Evolutionary conservation across 2,888 invertebrate species (phyloP).

Genomic region (Andricus curvator): DNA sequence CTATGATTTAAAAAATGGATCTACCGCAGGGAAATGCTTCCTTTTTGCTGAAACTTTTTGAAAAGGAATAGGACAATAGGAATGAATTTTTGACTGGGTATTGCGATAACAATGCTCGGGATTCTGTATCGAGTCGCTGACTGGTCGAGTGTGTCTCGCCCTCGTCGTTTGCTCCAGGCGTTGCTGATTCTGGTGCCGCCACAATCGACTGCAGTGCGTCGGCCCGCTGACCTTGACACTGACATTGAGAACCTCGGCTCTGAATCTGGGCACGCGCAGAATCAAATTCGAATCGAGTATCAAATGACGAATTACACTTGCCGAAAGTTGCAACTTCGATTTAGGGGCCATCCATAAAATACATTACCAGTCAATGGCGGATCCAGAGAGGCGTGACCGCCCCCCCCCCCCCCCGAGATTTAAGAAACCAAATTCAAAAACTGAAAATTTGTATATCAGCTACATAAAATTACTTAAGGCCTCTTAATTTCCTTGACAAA

Average conservation of each 20-base stretch:
- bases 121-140: conserved; percentile 58
- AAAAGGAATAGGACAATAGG: not conserved
- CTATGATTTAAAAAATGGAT: not conserved
- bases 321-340: not conserved
- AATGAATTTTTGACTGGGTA: not conserved
- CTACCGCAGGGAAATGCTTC: not conserved
- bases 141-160: conserved; percentile 48
- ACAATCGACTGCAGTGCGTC: conserved; percentile 68
- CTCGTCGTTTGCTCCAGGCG: conserved; percentile 42
- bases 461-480: too few species aligned
- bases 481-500: too few species aligned
- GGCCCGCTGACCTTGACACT: conserved; percentile 77
- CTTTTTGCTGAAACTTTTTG: not conserved
- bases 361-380: too few species aligned
- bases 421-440: too few species aligned
- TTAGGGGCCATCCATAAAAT: not conserved
- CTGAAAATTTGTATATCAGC: too few species aligned
- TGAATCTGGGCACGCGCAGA: conserved; percentile 46
- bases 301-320: conserved; percentile 1
- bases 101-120: conserved; percentile 46
- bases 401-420: too few species aligned
- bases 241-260: conserved; percentile 70
- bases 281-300: conserved; percentile 21
- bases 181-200: conserved; percentile 48
- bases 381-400: too few species aligned